Conservation (phyloP, 2,888 invertebrate genomes). For the Nomada goodeniana region DNA sequence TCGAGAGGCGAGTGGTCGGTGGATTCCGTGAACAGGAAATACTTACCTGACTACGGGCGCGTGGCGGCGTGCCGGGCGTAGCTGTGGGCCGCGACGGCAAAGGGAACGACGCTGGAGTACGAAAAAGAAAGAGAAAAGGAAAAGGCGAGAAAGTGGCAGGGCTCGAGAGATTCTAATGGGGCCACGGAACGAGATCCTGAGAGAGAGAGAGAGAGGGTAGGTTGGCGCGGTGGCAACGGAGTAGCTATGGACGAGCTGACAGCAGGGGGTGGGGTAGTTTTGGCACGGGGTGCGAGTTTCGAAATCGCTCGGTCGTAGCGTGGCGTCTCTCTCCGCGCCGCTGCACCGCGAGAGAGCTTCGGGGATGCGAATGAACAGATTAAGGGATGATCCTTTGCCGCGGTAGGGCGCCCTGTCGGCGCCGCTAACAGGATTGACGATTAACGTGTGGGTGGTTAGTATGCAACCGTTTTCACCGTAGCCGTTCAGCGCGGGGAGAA, state of each 20-base stretch:
- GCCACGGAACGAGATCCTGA: not conserved
- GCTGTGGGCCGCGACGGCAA: too few relatives aligned
- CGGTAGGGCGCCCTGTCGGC: conserved; percentile 79
- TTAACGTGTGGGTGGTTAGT: conserved; percentile 74
- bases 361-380: conserved; percentile 84
- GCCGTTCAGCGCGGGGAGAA: conserved; percentile 52
- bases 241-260: not conserved
- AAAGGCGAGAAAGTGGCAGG: too few relatives aligned
- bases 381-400: conserved; percentile 83
- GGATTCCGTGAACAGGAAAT: too few relatives aligned
- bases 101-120: too few relatives aligned
- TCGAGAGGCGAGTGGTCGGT: too few relatives aligned
- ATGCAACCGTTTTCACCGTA: conserved; percentile 71
- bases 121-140: too few relatives aligned
- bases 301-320: conserved; percentile 76
- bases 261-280: conserved; percentile 54
- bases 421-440: conserved; percentile 77
- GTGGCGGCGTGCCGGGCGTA: too few relatives aligned
- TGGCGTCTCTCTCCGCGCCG: conserved; percentile 53
- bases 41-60: too few relatives aligned
- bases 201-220: conserved; percentile 1
- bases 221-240: not conserved
- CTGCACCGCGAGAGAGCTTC: conserved; percentile 70
- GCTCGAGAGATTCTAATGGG: too few relatives aligned
- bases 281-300: conserved; percentile 76